Evolutionary conservation across 2,888 invertebrate genomes (phyloP).

Genomic region (Rhagophthalmus giganteus): DNA sequence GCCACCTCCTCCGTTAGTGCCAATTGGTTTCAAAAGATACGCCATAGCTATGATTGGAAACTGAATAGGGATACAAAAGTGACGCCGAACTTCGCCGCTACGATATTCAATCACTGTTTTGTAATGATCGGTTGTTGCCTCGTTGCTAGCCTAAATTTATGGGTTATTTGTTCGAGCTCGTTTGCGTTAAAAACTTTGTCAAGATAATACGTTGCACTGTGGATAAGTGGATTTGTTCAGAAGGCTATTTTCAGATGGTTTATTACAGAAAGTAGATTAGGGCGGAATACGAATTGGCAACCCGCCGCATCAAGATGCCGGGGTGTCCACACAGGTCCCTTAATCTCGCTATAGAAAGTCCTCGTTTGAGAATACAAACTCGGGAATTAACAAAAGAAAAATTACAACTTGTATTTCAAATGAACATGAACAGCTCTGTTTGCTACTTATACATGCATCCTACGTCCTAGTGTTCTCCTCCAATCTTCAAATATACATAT

Average conservation of each 20-base stretch:
- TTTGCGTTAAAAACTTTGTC: neutral
- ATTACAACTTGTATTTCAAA: slow-evolving; percentile 48
- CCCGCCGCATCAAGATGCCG: slow-evolving; percentile 37
- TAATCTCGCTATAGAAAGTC: slow-evolving; percentile 44
- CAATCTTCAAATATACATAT: slow-evolving; percentile 49
- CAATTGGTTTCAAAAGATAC: slow-evolving; percentile 20
- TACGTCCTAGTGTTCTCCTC: slow-evolving; percentile 45
- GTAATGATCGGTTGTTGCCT: too few relatives aligned
- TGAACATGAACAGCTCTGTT: slow-evolving; percentile 44
- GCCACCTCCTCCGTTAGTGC: slow-evolving; percentile 12
- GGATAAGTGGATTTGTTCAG: slow-evolving; percentile 19
- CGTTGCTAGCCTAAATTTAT: too few relatives aligned
- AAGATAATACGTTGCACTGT: slow-evolving; percentile 1
- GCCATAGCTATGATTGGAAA: slow-evolving; percentile 10
- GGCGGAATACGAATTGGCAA: slow-evolving; percentile 24
- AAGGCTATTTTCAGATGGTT: slow-evolving; percentile 24
- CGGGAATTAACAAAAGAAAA: slow-evolving; percentile 50
- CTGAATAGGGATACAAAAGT: slow-evolving; percentile 8
- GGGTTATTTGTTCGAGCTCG: too few relatives aligned
- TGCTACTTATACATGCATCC: slow-evolving; percentile 47
- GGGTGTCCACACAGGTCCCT: slow-evolving; percentile 43
- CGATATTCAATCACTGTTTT: neutral
- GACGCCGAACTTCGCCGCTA: neutral
- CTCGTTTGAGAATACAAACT: slow-evolving; percentile 50
- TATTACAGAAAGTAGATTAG: slow-evolving; percentile 23